These are phyloP conservation scores for Acropora yongei DNA, from an alignment of 64 coral and sea anemone genomes.

Conservation along the genomic window DNA sequence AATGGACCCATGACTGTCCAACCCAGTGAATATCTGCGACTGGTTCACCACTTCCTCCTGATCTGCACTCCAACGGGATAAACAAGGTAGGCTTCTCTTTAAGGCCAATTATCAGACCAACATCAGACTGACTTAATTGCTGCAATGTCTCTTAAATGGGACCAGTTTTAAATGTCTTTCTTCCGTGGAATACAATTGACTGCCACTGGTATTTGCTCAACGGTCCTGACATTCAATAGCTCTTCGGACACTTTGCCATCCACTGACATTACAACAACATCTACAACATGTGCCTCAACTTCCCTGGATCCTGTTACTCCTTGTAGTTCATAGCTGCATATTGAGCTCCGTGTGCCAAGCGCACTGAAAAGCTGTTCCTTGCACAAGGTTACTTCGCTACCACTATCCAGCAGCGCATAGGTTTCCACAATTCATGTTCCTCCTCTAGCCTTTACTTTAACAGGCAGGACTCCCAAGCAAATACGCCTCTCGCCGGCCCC, in stretches of 20 bases:
- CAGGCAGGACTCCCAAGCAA: not conserved
- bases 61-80: slow-evolving; percentile 39
- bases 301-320: slow-evolving; percentile 24
- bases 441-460: not conserved
- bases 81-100: slow-evolving; percentile 58
- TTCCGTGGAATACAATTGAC: not conserved
- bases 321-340: slow-evolving; percentile 7
- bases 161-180: not conserved
- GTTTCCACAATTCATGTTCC: not conserved
- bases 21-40: slow-evolving; percentile 62
- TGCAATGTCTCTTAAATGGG: slow-evolving; percentile 28
- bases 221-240: slow-evolving; percentile 23
- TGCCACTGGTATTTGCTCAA: slow-evolving; percentile 25
- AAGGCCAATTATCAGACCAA: slow-evolving; percentile 59
- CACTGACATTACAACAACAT: slow-evolving; percentile 17
- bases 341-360: slow-evolving; percentile 27
- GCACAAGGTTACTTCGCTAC: slow-evolving; percentile 67
- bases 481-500: not conserved
- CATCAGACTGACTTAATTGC: not conserved
- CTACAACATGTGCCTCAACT: not conserved
- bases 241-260: slow-evolving; percentile 20
- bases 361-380: slow-evolving; percentile 39
- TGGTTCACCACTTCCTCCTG: slow-evolving; percentile 4
- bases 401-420: slow-evolving; percentile 78
- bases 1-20: slow-evolving; percentile 11